phyloP scores from a whole-genome alignment of 92 coral and sea anemone species.

The Umimayanthus kanabou region DNA sequence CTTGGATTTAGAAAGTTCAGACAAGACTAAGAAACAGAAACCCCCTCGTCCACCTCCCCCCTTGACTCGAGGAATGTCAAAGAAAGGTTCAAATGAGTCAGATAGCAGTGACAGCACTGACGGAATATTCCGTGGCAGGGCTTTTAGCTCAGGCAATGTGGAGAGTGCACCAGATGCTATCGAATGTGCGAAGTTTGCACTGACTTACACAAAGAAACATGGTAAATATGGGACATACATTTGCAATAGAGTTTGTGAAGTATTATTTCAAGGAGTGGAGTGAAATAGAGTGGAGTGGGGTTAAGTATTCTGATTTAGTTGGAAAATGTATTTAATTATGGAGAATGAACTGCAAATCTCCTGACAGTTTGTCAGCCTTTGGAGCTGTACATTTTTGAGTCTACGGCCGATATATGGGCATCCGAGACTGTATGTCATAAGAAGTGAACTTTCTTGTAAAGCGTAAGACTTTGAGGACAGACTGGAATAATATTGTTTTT shows the following conservation, averaged over 20 bases:
- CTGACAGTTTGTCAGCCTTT: too few relatives aligned
- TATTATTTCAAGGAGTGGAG: neutral
- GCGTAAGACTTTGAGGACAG: too few relatives aligned
- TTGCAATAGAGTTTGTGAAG: neutral
- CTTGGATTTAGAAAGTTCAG: conserved; percentile 49
- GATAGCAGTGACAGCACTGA: conserved; percentile 61
- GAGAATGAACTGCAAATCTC: too few relatives aligned
- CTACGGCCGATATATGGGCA: too few relatives aligned
- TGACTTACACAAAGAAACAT: conserved; percentile 89
- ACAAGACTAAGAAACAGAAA: conserved; percentile 61
- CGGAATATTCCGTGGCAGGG: conserved; percentile 49
- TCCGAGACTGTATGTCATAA: too few relatives aligned
- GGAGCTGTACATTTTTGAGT: too few relatives aligned
- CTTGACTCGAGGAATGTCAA: conserved; percentile 41
- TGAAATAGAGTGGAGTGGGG: neutral
- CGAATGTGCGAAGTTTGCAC: conserved; percentile 85
- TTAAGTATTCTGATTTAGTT: too few relatives aligned
- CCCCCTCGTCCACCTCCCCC: conserved; percentile 83
- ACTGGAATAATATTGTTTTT: too few relatives aligned
- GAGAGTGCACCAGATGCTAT: conserved; percentile 78
- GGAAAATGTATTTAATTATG: too few relatives aligned
- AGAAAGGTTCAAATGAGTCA: conserved; percentile 50
- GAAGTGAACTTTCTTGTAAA: too few relatives aligned
- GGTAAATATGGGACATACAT: conserved; percentile 51
- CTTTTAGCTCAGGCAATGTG: conserved; percentile 44